Evolutionary conservation across 2,113 vertebrate species (phyloP).

Genomic region (Zeus faber): DNA sequence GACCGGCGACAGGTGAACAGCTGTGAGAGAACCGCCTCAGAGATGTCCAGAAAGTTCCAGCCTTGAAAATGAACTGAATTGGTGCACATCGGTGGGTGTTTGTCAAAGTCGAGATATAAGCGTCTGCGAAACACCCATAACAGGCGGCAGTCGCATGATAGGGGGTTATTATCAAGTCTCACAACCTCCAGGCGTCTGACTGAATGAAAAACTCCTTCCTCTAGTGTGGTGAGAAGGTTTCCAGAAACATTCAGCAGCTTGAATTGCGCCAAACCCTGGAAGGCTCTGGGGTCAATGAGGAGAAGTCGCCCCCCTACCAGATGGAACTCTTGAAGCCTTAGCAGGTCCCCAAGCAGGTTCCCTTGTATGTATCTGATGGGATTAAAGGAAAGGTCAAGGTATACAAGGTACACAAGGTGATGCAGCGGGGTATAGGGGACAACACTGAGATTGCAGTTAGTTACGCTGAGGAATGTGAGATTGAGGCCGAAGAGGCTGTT

Average conservation of each 20-base stretch:
- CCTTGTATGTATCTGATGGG: constrained; percentile 77
- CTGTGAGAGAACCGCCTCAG: constrained; percentile 59
- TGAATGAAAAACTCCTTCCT: constrained; percentile 77
- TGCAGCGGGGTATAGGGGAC: constrained; percentile 77
- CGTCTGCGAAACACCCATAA: constrained; percentile 78
- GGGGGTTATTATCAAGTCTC: constrained; percentile 78
- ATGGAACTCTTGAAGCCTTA: constrained; percentile 81
- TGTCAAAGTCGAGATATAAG: constrained; percentile 67
- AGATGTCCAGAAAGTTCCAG: constrained; percentile 74
- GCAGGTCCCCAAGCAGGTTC: constrained; percentile 67
- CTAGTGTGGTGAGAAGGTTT: constrained; percentile 79
- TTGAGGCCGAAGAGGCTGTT: constrained; percentile 82
- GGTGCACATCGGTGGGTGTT: constrained; percentile 65
- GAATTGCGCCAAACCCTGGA: constrained; percentile 73
- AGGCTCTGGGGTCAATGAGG: constrained; percentile 72
- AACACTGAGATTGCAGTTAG: constrained; percentile 73
- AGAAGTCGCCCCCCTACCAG: constrained; percentile 72
- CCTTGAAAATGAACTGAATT: constrained; percentile 68
- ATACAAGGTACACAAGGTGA: constrained; percentile 79
- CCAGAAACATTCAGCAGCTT: constrained; percentile 78
- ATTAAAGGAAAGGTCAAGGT: constrained; percentile 84
- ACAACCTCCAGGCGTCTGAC: constrained; percentile 72
- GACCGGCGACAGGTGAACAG: constrained; percentile 80
- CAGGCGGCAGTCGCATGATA: constrained; percentile 86
- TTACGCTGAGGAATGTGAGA: constrained; percentile 80